Percentiles rank a stretch among this genome's conserved stretches.
phyloP scores from a whole-genome alignment of 2,888 invertebrate genomes.

The Drosophila bunnanda region DNA sequence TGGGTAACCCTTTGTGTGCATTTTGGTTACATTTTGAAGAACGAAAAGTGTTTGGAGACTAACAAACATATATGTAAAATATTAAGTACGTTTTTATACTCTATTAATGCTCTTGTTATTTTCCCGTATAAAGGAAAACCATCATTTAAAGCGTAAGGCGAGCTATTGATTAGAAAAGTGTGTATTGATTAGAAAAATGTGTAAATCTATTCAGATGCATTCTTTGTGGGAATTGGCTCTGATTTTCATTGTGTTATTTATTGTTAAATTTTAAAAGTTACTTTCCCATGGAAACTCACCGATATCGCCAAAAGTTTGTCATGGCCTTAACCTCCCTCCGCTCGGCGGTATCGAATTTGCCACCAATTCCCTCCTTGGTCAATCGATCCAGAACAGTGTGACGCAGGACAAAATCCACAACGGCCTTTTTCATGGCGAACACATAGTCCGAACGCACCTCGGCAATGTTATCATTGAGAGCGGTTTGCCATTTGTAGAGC shows the following conservation, averaged over 20 bases:
- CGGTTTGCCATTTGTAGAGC: slow-evolving; percentile 87
- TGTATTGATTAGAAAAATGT: no score
- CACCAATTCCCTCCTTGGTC: slow-evolving; percentile 60
- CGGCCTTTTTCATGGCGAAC: slow-evolving; percentile 94
- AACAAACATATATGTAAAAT: background rate
- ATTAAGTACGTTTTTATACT: background rate
- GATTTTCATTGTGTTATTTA: background rate
- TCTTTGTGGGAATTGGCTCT: background rate
- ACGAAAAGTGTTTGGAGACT: background rate
- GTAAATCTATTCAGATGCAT: no score
- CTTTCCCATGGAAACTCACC: slow-evolving; percentile 67
- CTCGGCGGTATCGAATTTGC: slow-evolving; percentile 64
- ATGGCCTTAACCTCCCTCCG: slow-evolving; percentile 87
- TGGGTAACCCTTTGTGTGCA: background rate
- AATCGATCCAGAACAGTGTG: slow-evolving; percentile 86
- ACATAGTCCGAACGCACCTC: slow-evolving; percentile 95
- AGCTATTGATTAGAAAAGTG: no score
- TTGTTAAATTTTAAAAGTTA: background rate
- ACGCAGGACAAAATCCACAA: slow-evolving; percentile 95
- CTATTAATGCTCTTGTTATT: no score
- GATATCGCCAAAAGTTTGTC: slow-evolving; percentile 89
- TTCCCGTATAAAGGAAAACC: no score
- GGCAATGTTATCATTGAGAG: slow-evolving; percentile 87
- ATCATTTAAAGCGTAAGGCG: no score
- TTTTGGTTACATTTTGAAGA: background rate